Evolutionary conservation across 2,797 vertebrate genomes (phyloP).

Genomic region (Gymnodraco acuticeps): DNA sequence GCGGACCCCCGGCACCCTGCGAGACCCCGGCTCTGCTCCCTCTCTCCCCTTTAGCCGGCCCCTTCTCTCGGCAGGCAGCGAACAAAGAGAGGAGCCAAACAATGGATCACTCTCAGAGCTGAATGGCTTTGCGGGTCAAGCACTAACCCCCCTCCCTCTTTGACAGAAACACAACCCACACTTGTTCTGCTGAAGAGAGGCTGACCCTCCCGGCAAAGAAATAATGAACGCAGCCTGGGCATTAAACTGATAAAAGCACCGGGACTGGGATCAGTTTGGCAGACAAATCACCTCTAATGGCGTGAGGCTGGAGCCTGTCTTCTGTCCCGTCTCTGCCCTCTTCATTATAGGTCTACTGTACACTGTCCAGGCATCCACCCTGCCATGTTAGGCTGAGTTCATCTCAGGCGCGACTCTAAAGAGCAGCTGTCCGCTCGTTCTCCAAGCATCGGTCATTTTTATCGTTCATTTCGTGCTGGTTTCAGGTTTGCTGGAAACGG

Average conservation of each 20-base stretch:
- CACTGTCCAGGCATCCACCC: constrained; percentile 78
- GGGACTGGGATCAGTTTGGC: constrained; percentile 79
- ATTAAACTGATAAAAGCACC: constrained; percentile 84
- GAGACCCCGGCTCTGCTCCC: constrained; percentile 69
- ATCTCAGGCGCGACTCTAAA: constrained; percentile 61
- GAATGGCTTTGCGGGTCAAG: constrained; percentile 86
- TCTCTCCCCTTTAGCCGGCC: constrained; percentile 78
- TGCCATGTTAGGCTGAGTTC: constrained; percentile 57
- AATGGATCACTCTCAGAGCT: constrained; percentile 85
- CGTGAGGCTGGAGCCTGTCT: constrained; percentile 76
- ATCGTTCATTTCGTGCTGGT: not conserved
- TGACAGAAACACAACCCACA: constrained; percentile 86
- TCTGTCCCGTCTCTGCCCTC: constrained; percentile 67
- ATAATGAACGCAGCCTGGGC: constrained; percentile 83
- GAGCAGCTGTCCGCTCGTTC: constrained; percentile 54
- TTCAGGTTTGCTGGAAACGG: constrained; percentile 21
- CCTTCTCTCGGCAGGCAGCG: constrained; percentile 77
- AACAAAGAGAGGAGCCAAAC: constrained; percentile 87
- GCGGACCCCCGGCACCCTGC: constrained; percentile 71
- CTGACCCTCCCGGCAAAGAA: constrained; percentile 82
- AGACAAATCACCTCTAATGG: constrained; percentile 83
- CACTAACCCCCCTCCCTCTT: constrained; percentile 80
- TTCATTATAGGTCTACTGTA: constrained; percentile 74
- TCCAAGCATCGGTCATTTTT: constrained; percentile 34
- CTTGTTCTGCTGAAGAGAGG: constrained; percentile 88